These are phyloP conservation scores for Diphyllodes magnificus DNA, from an alignment of 2,113 vertebrate species.

Conservation along the genomic window DNA sequence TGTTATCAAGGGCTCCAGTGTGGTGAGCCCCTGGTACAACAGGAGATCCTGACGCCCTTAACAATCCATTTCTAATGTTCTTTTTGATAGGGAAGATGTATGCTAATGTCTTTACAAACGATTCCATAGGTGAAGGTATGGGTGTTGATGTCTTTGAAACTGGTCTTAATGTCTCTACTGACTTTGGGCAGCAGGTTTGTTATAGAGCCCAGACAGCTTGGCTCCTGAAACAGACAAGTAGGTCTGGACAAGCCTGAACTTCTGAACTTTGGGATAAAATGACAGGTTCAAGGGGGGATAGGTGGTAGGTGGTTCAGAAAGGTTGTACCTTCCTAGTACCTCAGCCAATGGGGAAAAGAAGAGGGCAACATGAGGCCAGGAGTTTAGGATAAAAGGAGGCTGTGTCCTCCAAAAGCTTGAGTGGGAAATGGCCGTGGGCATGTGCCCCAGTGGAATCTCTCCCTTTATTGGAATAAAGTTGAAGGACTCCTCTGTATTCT, in stretches of 20 bases:
- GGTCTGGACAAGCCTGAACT: too few species aligned
- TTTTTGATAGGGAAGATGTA: background rate
- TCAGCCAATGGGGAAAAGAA: background rate
- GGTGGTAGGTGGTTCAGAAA: background rate
- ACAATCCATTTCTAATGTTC: background rate
- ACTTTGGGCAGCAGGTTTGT: background rate
- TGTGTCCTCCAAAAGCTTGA: background rate
- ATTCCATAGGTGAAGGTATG: background rate
- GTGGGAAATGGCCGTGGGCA: accelerated
- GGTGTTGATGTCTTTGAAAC: background rate
- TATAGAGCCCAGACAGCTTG: background rate
- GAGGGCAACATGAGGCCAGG: background rate
- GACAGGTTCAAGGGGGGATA: too few species aligned
- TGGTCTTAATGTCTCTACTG: background rate
- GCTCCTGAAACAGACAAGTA: background rate
- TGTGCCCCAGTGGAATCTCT: background rate
- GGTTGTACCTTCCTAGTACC: background rate
- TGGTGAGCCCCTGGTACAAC: background rate
- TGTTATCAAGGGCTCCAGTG: background rate
- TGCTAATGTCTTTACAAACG: background rate
- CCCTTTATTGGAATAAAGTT: background rate
- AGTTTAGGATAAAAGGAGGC: background rate
- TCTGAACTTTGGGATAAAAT: background rate
- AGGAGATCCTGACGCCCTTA: background rate
- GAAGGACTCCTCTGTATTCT: background rate